A percentile compares a stretch with the other conserved stretches of the same genome.
Conservation (phyloP, 2,888 invertebrate genomes). For the Eupithecia abbreviata region DNA sequence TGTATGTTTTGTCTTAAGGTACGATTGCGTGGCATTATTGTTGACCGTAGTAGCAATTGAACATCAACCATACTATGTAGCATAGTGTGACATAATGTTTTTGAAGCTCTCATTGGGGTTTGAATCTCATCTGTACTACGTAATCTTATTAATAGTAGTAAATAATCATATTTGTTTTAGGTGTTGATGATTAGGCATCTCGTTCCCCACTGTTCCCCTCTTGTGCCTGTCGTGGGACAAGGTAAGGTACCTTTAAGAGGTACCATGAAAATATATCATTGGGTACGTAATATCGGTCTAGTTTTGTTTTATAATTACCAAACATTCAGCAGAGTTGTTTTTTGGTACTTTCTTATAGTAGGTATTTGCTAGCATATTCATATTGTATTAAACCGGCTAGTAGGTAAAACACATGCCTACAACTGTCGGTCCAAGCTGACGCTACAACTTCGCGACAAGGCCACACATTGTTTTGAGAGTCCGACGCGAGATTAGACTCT, state of each 20-base stretch:
- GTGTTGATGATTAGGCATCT: background rate
- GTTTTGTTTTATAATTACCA: background rate
- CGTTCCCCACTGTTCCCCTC: background rate
- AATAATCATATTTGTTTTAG: too few species aligned
- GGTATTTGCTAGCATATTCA: background rate
- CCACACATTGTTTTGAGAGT: constrained; percentile 49
- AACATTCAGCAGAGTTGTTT: background rate
- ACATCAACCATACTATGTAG: background rate
- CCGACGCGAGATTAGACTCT: constrained; percentile 48
- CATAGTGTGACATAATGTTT: background rate
- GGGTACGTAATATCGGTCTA: too few species aligned
- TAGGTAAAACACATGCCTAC: constrained; percentile 15
- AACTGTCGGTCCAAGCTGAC: constrained; percentile 49
- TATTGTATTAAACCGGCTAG: background rate
- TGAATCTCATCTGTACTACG: too few species aligned
- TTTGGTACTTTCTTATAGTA: background rate
- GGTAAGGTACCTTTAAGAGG: background rate
- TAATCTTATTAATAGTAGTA: too few species aligned
- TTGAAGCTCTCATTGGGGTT: too few species aligned
- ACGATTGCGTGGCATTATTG: background rate
- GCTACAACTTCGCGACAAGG: constrained; percentile 51
- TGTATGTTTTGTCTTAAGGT: background rate
- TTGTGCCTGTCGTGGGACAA: background rate
- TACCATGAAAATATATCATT: background rate
- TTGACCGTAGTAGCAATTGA: background rate